Evolutionary conservation across 2,888 invertebrate genomes (phyloP).

Genomic region (Acronicta leporina): DNA sequence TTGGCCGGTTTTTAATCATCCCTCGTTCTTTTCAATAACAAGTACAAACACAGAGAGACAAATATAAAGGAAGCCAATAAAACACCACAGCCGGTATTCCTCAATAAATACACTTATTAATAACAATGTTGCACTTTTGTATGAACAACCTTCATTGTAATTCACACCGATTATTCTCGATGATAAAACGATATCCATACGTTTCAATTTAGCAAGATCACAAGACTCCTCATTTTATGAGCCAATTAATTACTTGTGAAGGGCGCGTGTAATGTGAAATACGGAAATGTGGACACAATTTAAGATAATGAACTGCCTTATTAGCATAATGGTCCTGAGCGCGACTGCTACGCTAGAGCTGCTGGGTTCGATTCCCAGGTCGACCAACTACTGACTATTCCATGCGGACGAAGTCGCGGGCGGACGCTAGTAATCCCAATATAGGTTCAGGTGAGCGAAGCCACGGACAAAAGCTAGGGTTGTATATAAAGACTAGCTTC

Average conservation of each 20-base stretch:
- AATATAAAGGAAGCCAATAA: conserved; percentile 16
- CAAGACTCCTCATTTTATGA: conserved; percentile 22
- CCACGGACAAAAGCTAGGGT: too few species aligned
- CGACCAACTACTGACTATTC: too few species aligned
- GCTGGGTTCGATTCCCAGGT: too few species aligned
- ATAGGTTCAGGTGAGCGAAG: too few species aligned
- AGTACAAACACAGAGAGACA: conserved; percentile 21
- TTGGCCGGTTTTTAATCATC: too few species aligned
- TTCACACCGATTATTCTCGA: conserved; percentile 24
- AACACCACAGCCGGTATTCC: conserved; percentile 1
- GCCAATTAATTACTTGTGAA: conserved; percentile 31
- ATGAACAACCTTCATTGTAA: conserved; percentile 32
- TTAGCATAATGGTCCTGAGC: too few species aligned
- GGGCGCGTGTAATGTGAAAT: conserved; percentile 10
- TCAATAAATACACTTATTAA: conserved; percentile 30
- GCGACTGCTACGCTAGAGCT: too few species aligned
- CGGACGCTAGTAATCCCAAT: too few species aligned
- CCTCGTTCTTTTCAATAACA: too few species aligned
- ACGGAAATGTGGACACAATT: conserved; percentile 16
- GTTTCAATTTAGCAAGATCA: conserved; percentile 41
- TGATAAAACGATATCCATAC: conserved; percentile 37
- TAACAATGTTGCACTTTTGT: conserved; percentile 26
- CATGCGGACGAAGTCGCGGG: too few species aligned
- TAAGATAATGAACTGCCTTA: too few species aligned
- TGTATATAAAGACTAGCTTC: too few species aligned